Base-by-base conservation (phyloP, 2,113 vertebrate genomes). In the Eira barbara region DNA sequence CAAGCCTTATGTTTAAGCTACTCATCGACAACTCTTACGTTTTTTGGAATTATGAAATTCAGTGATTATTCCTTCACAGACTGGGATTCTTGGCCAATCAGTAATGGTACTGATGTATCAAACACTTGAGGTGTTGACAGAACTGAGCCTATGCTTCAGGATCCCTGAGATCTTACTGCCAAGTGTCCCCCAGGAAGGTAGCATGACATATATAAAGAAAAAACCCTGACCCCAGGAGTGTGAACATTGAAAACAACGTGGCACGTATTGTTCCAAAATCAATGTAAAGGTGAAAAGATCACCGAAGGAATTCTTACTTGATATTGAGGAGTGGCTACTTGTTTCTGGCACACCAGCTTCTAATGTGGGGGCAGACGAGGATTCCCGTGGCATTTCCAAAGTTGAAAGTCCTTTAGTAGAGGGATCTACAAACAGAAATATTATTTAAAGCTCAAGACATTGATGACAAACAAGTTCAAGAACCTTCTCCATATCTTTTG, bases 371-470 rank as follows among this genome's bases (percentile, higher is more conserved):
- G 99, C 99, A 94, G 99, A 99, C 9, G 99, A 99, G 34, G 99
- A 99, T 98, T 99, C 99, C 96, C 99, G 99, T 49, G 99, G 99
- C 98, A 99, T 99, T 98, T 99, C 99, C 99, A 99, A 98, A 25
- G 99, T 99, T 93, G 99, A 99, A 98, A 99, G 99, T 98, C 98
- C 99, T 99, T 99, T 99, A 96, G 99, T 59, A 97, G 98, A 96
- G 65, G 98, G 98, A 99, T 99, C 99, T 99, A 99, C 74, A 98
- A 98, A 96, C 95, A 97, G 98, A 98, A 98, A 98, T n/a, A 55
- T 78, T 81, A 93, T 80, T 98, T 91, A 94, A 91, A 89, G 82
- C 69, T 86, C 74, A 93, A 61, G 34, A 73, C 49, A 80, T 21
- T 29, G 47, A 42, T n/a, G 63, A 74, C 86, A 91, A 89, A 18